These are phyloP conservation scores for Mesoclemmys tuberculata DNA, from an alignment of 2,113 vertebrate genomes.

Conservation along the genomic window DNA sequence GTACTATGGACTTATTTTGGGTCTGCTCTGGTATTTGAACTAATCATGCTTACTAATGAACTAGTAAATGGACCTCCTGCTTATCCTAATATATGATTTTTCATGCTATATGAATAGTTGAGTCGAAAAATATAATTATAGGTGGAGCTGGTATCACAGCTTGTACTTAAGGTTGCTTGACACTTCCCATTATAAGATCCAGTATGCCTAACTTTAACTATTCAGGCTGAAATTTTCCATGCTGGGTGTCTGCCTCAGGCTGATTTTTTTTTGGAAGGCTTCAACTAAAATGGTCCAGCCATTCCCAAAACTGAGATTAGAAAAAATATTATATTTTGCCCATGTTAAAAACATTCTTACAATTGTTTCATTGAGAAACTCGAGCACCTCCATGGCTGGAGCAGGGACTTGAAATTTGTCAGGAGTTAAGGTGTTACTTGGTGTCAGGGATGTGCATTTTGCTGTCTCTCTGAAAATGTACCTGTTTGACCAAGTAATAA, in stretches of 20 bases:
- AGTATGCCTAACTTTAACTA: background rate
- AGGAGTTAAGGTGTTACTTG: background rate
- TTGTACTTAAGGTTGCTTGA: background rate
- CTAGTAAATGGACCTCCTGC: slow-evolving; percentile 42
- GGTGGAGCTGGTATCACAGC: background rate
- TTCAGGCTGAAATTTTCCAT: background rate
- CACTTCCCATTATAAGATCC: background rate
- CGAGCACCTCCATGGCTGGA: background rate
- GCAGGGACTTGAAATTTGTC: background rate
- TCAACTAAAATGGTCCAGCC: background rate
- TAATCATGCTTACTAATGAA: slow-evolving; percentile 62
- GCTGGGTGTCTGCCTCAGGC: background rate
- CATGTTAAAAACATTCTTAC: background rate
- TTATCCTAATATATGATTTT: slow-evolving; percentile 68
- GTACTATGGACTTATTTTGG: background rate
- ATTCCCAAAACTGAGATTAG: background rate
- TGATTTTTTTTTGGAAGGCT: background rate
- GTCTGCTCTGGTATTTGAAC: background rate
- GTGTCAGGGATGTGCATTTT: background rate
- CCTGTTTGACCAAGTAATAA: background rate
- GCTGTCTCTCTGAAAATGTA: background rate
- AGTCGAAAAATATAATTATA: background rate
- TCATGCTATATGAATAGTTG: background rate
- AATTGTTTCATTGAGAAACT: background rate
- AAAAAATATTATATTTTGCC: background rate